phyloP scores from a whole-genome alignment of 2,797 vertebrate species.

The Nyctibius grandis region DNA sequence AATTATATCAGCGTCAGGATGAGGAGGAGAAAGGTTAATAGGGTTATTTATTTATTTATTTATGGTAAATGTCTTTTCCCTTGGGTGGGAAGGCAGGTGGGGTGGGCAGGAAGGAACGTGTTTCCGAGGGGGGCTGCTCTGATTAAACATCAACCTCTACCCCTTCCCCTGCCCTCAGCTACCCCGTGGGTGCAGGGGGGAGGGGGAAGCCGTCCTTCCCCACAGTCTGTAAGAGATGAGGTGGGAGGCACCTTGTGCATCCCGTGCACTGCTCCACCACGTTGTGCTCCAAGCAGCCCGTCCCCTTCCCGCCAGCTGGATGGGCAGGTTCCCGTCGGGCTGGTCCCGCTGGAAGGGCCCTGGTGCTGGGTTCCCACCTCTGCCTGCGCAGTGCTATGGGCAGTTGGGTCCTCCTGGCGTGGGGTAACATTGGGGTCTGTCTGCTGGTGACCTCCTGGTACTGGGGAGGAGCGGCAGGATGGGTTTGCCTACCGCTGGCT shows the following conservation, averaged over 20 bases:
- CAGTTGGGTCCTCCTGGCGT: rapidly evolving
- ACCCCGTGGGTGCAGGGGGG: neutral
- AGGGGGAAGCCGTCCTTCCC: neutral
- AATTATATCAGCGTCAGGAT: slow-evolving; percentile 69
- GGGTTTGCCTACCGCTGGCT: neutral
- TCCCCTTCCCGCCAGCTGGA: neutral
- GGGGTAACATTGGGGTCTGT: neutral
- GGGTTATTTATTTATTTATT: slow-evolving; percentile 57
- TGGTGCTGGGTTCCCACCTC: neutral
- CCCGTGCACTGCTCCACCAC: rapidly evolving
- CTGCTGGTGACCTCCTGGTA: neutral
- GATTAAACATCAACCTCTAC: slow-evolving; percentile 40
- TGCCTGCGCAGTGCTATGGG: neutral
- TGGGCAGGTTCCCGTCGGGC: neutral
- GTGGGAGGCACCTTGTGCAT: neutral
- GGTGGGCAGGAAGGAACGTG: slow-evolving; percentile 39
- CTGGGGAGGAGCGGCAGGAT: neutral
- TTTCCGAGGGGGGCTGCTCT: slow-evolving; percentile 28
- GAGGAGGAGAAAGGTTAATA: slow-evolving; percentile 70
- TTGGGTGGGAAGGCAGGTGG: neutral
- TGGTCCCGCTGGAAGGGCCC: neutral
- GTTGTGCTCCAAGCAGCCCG: neutral
- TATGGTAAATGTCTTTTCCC: slow-evolving; percentile 59
- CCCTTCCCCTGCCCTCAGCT: neutral
- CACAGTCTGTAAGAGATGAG: neutral